These are phyloP conservation scores for Coelopa frigida DNA, from an alignment of 1,140 invertebrate genomes.

Conservation along the genomic window DNA sequence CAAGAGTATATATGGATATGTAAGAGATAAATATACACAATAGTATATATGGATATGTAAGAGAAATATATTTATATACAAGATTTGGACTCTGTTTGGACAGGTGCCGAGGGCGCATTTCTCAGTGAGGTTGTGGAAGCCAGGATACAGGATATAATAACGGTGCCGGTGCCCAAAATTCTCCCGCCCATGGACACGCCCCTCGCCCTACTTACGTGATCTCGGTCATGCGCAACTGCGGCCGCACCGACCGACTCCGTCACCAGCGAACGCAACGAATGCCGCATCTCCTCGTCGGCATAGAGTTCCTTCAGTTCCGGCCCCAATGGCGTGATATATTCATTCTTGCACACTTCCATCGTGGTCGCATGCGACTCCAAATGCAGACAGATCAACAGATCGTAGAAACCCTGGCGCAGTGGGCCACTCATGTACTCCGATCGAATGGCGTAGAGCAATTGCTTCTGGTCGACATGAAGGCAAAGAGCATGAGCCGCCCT, in stretches of 20 bases:
- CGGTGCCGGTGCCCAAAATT: too few species aligned
- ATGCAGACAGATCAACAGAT: conserved; percentile 93
- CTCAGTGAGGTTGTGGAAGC: too few species aligned
- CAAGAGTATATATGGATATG: conserved; percentile 3
- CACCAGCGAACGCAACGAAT: conserved; percentile 75
- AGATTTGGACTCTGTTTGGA: too few species aligned
- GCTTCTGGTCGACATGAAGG: conserved; percentile 94
- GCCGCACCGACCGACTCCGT: conserved; percentile 89
- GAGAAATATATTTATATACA: too few species aligned
- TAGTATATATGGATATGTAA: conserved; percentile 6
- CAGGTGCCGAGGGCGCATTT: too few species aligned
- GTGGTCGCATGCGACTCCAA: conserved; percentile 93
- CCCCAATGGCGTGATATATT: conserved; percentile 92
- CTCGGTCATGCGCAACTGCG: conserved; percentile 88
- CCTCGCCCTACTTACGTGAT: conserved; percentile 77
- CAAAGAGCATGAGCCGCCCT: conserved; percentile 93
- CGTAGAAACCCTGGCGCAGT: conserved; percentile 91
- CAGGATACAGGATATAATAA: too few species aligned
- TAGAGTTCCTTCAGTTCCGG: conserved; percentile 79
- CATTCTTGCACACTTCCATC: conserved; percentile 95
- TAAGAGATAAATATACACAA: conserved; percentile 5
- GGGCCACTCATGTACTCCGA: conserved; percentile 97
- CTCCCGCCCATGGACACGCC: too few species aligned
- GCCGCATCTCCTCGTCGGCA: conserved; percentile 73
- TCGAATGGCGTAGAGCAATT: conserved; percentile 93